phyloP scores from a whole-genome alignment of 1,140 invertebrate species.

The Adoxophyes honmai region DNA sequence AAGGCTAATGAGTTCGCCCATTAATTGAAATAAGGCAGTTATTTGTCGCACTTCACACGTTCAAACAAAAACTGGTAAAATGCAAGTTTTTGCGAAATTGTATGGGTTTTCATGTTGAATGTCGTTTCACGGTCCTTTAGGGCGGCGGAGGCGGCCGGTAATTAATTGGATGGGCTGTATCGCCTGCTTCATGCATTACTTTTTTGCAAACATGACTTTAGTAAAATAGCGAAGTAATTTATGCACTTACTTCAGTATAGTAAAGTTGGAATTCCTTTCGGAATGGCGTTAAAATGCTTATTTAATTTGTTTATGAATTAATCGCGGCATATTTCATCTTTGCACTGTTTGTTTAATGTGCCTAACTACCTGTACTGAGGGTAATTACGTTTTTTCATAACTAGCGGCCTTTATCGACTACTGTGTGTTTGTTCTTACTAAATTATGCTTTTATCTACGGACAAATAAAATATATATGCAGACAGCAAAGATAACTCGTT shows the following conservation, averaged over 20 bases:
- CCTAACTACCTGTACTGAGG: neutral
- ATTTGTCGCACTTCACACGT: constrained; percentile 31
- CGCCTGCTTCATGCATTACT: constrained; percentile 4
- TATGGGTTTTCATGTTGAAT: constrained; percentile 32
- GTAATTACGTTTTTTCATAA: neutral
- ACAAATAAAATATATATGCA: neutral
- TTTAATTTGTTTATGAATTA: constrained; percentile 6
- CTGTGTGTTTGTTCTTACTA: too few species aligned
- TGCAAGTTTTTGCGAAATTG: constrained; percentile 17
- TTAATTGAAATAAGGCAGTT: constrained; percentile 28
- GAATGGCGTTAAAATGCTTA: constrained; percentile 9
- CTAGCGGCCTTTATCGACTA: too few species aligned
- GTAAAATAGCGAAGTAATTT: constrained; percentile 9
- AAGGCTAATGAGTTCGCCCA: constrained; percentile 30
- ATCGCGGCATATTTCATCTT: neutral
- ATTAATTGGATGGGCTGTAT: constrained; percentile 25
- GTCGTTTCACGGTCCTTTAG: constrained; percentile 64
- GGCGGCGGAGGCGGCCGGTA: constrained; percentile 33
- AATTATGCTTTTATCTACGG: too few species aligned
- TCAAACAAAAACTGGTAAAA: constrained; percentile 34
- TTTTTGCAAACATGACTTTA: constrained; percentile 17
- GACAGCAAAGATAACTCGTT: constrained; percentile 9
- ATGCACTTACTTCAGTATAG: neutral
- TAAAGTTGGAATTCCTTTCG: neutral
- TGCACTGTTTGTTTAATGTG: neutral